Base-by-base conservation (phyloP, 1,140 invertebrate genomes). In the Vanessa tameamea region DNA sequence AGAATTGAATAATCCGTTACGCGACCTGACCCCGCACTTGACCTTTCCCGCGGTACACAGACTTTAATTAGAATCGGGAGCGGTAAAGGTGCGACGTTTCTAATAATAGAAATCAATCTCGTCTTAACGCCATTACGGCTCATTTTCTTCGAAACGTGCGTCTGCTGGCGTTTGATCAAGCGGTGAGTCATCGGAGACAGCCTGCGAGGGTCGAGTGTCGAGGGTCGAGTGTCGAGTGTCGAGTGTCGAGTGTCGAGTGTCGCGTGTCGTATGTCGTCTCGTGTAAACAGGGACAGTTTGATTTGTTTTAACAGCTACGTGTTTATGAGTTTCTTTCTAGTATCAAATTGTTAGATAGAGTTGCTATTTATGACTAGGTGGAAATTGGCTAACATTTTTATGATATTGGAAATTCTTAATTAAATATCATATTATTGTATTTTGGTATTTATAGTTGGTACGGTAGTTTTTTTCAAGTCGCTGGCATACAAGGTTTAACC, bases 101-200 rank as follows among this genome's bases (percentile, higher is more conserved):
- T 57, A 72, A 66, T 53, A 66, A 72, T 66, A 72, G 71, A 12
- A 72, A 57, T 59, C 64, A 72, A 48, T 48, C 53, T 65, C 64
- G 63, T 26, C 61, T 72, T 5, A 70, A 71, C 47, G 47, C 64
- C 48, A 63, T 75, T 75, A 67, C 67, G 67, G 12, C 68, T 59
- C 47, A 55, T 57, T 55, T 67, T 71, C 55, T 66, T 70, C 63
- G 69, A 67, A 66, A 43, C 12, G 61, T 64, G 57, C 37, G 43
- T 37, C 13, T 61, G 16, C n/a, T 75, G 68, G 61, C 63, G 73
- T 63, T 59, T 75, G 73, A 75, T 67, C 68, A 48, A 59, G 51
- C 63, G 47, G 31, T 71, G 73, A 75, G n/a, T 75, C 73, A 75
- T 67, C 47, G 11, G 64, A 43, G 37, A 43, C 37, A 9, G 37